Evolutionary conservation across 2,888 invertebrate genomes (phyloP).

Genomic region (Girardia tigrina): DNA sequence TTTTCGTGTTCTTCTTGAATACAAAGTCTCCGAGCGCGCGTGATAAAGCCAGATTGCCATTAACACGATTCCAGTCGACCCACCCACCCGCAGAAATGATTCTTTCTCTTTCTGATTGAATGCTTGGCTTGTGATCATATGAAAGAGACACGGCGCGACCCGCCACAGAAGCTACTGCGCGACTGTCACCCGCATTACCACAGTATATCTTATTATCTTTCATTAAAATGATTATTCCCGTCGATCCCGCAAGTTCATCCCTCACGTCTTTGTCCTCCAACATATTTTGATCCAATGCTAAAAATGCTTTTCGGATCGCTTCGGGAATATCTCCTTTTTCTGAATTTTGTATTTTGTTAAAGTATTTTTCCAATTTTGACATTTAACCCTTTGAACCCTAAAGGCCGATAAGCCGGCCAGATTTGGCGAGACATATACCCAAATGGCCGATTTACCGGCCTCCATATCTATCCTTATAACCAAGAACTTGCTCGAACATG

Average conservation of each 20-base stretch:
- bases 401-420: no score
- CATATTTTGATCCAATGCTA: slow-evolving; percentile 85
- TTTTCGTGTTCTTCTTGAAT: slow-evolving; percentile 75
- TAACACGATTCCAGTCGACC: slow-evolving; percentile 92
- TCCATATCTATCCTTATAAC: no score
- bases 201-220: slow-evolving; percentile 75
- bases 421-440: no score
- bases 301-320: slow-evolving; percentile 73
- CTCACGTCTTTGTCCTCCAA: slow-evolving; percentile 60
- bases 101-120: slow-evolving; percentile 69
- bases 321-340: slow-evolving; percentile 66
- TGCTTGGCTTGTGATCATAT: slow-evolving; percentile 85
- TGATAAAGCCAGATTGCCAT: slow-evolving; percentile 86
- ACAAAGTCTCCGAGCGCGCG: slow-evolving; percentile 89
- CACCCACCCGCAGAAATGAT: slow-evolving; percentile 85
- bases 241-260: slow-evolving; percentile 83
- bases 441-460: no score
- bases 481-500: no score
- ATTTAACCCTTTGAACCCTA: no score
- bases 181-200: slow-evolving; percentile 90
- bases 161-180: slow-evolving; percentile 74
- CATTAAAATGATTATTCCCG: slow-evolving; percentile 63
- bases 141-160: slow-evolving; percentile 67
- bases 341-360: no score
- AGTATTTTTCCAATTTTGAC: no score